These are phyloP conservation scores for Tenebrio molitor DNA, from an alignment of 1,140 invertebrate genomes.

Conservation along the genomic window DNA sequence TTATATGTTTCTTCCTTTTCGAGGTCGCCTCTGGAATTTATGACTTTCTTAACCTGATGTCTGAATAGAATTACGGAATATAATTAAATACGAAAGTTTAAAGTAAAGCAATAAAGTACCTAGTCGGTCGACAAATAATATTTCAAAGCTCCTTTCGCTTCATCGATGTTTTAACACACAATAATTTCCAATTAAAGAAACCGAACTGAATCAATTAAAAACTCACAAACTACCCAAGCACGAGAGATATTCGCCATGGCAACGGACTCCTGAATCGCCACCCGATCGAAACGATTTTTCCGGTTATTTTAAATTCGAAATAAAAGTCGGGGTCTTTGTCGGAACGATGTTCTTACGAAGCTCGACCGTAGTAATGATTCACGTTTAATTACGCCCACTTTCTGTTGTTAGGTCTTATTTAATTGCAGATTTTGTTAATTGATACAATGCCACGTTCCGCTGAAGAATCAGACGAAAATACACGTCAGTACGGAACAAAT, in stretches of 20 bases:
- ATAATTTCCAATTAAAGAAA: slow-evolving; percentile 26
- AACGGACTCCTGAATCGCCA: not conserved
- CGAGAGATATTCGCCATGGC: slow-evolving; percentile 25
- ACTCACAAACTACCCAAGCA: slow-evolving; percentile 3
- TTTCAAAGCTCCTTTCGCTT: too few species aligned
- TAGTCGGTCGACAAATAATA: not conserved
- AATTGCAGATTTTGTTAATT: slow-evolving; percentile 13
- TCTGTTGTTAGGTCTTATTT: slow-evolving; percentile 18
- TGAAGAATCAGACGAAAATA: not conserved
- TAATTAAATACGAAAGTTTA: slow-evolving; percentile 10
- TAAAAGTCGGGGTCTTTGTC: slow-evolving; percentile 13
- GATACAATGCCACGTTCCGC: not conserved
- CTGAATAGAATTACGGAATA: slow-evolving; percentile 4
- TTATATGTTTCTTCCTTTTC: slow-evolving; percentile 12
- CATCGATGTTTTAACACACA: not conserved
- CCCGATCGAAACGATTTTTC: slow-evolving; percentile 11
- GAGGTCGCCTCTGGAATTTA: not conserved
- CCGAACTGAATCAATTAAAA: slow-evolving; percentile 3
- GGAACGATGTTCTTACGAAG: slow-evolving; percentile 10
- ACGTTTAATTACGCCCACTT: slow-evolving; percentile 35
- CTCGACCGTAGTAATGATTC: slow-evolving; percentile 7
- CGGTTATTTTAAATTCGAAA: slow-evolving; percentile 32
- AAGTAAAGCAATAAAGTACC: not conserved
- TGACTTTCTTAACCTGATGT: slow-evolving; percentile 2
- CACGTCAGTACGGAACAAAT: not conserved